These are phyloP conservation scores for Percopsis transmontana DNA, from an alignment of 2,113 vertebrate genomes.

Conservation along the genomic window DNA sequence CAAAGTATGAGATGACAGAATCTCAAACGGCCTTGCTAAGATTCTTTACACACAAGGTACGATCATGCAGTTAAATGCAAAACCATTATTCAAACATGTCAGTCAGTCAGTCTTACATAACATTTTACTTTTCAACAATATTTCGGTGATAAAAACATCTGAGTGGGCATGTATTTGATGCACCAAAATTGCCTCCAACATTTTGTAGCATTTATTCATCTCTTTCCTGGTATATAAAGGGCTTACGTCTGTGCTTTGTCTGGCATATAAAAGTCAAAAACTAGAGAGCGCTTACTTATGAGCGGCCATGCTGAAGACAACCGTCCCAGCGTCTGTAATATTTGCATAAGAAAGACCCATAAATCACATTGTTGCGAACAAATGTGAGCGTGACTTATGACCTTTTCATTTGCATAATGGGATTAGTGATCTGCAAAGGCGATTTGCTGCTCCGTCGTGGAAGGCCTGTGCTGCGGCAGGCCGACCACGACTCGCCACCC, in stretches of 20 bases:
- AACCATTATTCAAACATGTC: no score
- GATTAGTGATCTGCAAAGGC: conserved; percentile 58
- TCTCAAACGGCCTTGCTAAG: no score
- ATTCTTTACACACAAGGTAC: no score
- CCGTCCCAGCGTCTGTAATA: conserved; percentile 24
- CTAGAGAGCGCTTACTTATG: background rate
- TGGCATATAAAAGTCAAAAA: conserved; percentile 5
- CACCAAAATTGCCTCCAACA: background rate
- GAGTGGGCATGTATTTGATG: no score
- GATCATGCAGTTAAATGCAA: no score
- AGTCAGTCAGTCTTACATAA: no score
- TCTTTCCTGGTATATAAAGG: background rate
- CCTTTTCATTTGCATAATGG: conserved; percentile 70
- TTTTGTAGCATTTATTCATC: conserved; percentile 11
- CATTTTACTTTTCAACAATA: no score
- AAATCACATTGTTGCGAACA: conserved; percentile 59
- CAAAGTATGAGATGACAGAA: no score
- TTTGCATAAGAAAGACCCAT: conserved; percentile 51
- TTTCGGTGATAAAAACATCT: no score
- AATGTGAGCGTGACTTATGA: conserved; percentile 68
- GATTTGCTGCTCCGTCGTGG: conserved; percentile 14
- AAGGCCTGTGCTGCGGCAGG: background rate
- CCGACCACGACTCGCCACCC: conserved; percentile 1
- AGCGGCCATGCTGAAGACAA: background rate
- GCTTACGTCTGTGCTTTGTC: background rate